Conservation (phyloP, 1,140 invertebrate species). For the Pomacea maculata region DNA sequence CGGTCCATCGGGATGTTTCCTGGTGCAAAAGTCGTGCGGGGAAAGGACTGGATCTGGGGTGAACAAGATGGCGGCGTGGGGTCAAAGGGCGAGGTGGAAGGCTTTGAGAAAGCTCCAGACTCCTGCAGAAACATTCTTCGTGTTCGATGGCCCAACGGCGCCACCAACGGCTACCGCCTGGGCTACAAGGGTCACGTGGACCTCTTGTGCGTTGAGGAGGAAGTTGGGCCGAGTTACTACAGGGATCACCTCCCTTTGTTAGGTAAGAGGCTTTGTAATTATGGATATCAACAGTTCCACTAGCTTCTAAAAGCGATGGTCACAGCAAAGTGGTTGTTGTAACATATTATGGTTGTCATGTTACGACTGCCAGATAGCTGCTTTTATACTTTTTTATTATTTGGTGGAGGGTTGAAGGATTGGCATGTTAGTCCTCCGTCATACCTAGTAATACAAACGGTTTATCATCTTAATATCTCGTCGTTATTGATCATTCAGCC, state of each 20-base stretch:
- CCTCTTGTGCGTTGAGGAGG: constrained; percentile 78
- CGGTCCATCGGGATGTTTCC: constrained; percentile 77
- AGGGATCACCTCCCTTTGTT: constrained; percentile 82
- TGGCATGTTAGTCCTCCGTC: too few species aligned
- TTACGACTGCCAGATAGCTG: too few species aligned
- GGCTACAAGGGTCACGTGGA: constrained; percentile 88
- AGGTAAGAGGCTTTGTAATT: constrained; percentile 60
- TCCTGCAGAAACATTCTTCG: not conserved
- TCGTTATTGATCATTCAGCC: too few species aligned
- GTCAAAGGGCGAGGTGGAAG: constrained; percentile 4
- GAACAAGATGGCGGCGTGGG: constrained; percentile 27
- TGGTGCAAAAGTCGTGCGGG: constrained; percentile 75
- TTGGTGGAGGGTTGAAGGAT: too few species aligned
- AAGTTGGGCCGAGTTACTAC: constrained; percentile 79
- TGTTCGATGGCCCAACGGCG: not conserved
- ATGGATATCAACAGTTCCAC: too few species aligned
- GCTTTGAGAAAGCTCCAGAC: not conserved
- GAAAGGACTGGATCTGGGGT: constrained; percentile 38
- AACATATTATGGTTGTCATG: too few species aligned
- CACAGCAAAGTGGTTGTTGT: too few species aligned
- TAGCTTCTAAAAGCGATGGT: too few species aligned
- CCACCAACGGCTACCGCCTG: not conserved
- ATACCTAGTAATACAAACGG: too few species aligned
- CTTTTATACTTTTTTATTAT: too few species aligned
- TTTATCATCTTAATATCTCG: too few species aligned